Evolutionary conservation across 1,140 invertebrate species (phyloP), one percentile per base, ranked within the genome.

Genomic region (Dryas iulia): DNA sequence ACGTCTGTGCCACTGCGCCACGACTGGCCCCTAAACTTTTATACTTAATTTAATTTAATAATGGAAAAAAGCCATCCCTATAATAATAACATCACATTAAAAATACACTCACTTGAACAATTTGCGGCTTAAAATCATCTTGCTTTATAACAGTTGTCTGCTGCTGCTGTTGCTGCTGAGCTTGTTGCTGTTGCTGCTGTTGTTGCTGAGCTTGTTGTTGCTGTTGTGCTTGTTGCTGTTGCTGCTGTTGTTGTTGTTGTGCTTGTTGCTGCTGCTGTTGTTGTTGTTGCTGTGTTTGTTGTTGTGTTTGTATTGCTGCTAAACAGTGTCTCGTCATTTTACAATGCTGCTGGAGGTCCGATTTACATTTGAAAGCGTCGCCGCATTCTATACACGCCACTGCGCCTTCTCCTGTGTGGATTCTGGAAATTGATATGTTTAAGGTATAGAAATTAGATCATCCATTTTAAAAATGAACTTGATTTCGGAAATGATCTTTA

Each of bases 301-400:
- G 77, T 52, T 77, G 75, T 30, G 70, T 73, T 21, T 75, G 78
- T 79, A 78, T 53, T 71, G 74, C n/a, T 79, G 76, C 8, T 81
- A 47, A 47, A 8, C 93, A 94, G 66, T 94, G 94, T 73, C 93
- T 92, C 62, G 92, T 90, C 52, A 95, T 93, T 82, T 95, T 95
- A 64, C 94, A 94, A 77, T 96, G 95, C 69, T 95, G 93, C 61
- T 94, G 94, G 67, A 96, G 81, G 33, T 96, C 95, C 6, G 92
- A 91, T 85, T 96, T 96, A 71, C 94, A 93, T 68, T 94, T 94
- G 84, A 96, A 96, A 8, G 95, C 94, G 81, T 96, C 95, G 23
- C 95, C 95, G 76, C 96, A 97, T 72, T 95, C 94, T 25, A 95
- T 93, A 81, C 96, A 96, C 7, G 95, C 94, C 68, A 94, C 84